Base-by-base conservation (phyloP, 2,113 vertebrate species). In the Brachyhypopomus gauderio region DNA sequence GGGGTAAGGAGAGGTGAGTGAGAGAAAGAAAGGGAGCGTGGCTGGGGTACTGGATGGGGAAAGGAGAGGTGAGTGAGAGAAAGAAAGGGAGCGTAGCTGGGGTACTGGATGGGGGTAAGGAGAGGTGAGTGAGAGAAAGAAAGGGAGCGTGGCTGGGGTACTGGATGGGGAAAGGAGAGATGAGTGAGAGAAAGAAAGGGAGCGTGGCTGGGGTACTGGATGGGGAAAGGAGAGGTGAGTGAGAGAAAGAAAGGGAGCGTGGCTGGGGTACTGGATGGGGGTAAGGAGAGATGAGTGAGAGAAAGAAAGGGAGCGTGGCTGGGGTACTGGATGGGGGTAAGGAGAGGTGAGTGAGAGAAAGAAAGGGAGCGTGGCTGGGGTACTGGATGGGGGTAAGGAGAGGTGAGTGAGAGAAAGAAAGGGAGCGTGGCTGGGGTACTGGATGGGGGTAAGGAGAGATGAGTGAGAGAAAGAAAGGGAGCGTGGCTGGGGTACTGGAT, bases 321-420 rank as follows among this genome's bases (percentile, higher is more conserved):
- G 30, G 34, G n/a, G 48, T 30, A 17, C 58, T 38, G 36, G 30
- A 66, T 20, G 30, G 41, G 14, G 27, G 23, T 34, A 23, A 25
- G 22, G 36, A 16, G 20, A 64, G 23, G 85, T 62, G 74, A 56
- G 75, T 81, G 30, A 64, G 59, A 78, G 36, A 52, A 62, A 45
- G 30, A 58, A 22, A 58, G 2, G 30, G 56, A 30, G 11, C n/a
- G 27, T 17, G 19, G 45, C 11, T 48, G 30, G 34, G n/a, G 48
- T 30, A 17, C 58, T 38, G 36, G 30, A 66, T 20, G 30, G 41
- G 14, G 27, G 23, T 34, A 23, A 25, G 22, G 36, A 16, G 20
- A 64, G 23, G 85, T 62, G 74, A 56, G 75, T 81, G 30, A 64
- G 59, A 78, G 36, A 52, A 62, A 45, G 30, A 58, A 22, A 58